phyloP scores from a whole-genome alignment of 2,113 vertebrate species.

The Nycticryphes semicollaris region DNA sequence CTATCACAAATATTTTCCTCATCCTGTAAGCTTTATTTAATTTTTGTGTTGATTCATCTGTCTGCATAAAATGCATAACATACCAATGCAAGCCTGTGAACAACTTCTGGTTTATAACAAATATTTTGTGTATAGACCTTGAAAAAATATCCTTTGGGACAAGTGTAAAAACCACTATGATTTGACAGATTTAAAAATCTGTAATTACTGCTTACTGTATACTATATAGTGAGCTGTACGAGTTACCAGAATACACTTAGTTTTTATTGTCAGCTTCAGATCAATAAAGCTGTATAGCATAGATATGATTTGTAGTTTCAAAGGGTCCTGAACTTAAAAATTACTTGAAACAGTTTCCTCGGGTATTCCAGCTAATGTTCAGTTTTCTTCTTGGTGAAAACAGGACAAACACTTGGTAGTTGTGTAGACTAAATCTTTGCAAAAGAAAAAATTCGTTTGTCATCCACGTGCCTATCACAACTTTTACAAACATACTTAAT shows the following conservation, averaged over 20 bases:
- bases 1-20: neutral
- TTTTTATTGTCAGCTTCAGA: slow-evolving; percentile 10
- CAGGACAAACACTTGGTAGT: neutral
- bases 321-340: neutral
- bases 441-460: neutral
- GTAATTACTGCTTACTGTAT: neutral
- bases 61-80: neutral
- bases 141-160: neutral
- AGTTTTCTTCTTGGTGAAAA: neutral
- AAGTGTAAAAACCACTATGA: neutral
- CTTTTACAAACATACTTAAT: neutral
- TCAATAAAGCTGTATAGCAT: neutral
- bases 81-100: neutral
- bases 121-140: neutral
- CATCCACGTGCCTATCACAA: neutral
- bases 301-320: neutral
- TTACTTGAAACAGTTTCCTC: neutral
- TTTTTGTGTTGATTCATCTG: neutral
- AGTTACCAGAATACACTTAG: neutral
- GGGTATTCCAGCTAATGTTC: neutral
- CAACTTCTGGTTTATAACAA: neutral
- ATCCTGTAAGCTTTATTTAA: neutral
- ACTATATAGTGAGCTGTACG: neutral
- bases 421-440: neutral
- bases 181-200: neutral